Evolutionary conservation across 2,888 invertebrate species (phyloP).

Genomic region (Cataglyphis rosenhaueri): DNA sequence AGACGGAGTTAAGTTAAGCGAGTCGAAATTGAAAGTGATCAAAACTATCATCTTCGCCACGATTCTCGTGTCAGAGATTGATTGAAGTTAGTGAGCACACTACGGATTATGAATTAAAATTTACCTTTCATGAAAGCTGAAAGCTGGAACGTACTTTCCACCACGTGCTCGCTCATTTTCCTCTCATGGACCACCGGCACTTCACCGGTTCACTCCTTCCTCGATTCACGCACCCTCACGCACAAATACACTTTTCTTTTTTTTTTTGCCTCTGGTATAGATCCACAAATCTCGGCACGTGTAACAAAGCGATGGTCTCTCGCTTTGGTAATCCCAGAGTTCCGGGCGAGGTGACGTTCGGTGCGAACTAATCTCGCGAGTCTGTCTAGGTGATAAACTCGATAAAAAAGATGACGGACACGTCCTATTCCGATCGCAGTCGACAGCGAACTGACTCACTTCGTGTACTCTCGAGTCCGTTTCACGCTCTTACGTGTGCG

Average conservation of each 20-base stretch:
- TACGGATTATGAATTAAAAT: slow-evolving; percentile 54
- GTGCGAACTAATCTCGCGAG: neutral
- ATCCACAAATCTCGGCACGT: slow-evolving; percentile 49
- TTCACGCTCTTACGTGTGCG: slow-evolving; percentile 69
- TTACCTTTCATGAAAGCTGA: slow-evolving; percentile 82
- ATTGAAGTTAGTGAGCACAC: slow-evolving; percentile 13
- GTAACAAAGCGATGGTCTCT: neutral
- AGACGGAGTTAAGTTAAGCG: neutral
- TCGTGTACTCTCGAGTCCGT: slow-evolving; percentile 70
- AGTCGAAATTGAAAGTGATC: neutral
- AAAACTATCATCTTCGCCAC: neutral
- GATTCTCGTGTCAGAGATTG: slow-evolving; percentile 30
- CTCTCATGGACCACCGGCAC: slow-evolving; percentile 50
- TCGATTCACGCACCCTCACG: slow-evolving; percentile 58
- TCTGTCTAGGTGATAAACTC: neutral
- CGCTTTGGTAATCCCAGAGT: slow-evolving; percentile 29
- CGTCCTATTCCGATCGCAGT: slow-evolving; percentile 68
- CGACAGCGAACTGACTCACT: slow-evolving; percentile 79
- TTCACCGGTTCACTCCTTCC: slow-evolving; percentile 46
- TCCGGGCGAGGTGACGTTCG: neutral
- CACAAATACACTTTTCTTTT: slow-evolving; percentile 54
- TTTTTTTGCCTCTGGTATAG: neutral
- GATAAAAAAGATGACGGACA: neutral
- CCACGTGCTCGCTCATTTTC: slow-evolving; percentile 81
- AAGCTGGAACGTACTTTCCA: slow-evolving; percentile 79